These are phyloP conservation scores for Neosalanx taihuensis DNA, from an alignment of 2,797 vertebrate species.

Conservation along the genomic window DNA sequence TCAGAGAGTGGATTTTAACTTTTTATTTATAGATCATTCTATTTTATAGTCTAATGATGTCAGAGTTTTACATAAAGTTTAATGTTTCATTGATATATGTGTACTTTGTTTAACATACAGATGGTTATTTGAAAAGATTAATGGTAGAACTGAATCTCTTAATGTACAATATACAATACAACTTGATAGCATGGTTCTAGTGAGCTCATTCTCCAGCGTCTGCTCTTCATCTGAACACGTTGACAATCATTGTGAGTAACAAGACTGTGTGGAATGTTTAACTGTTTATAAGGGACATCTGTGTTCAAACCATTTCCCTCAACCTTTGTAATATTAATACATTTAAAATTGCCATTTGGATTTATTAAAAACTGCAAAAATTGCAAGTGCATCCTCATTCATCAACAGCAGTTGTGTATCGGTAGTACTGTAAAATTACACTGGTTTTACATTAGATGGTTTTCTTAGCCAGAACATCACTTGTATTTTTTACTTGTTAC, in stretches of 20 bases:
- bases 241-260: slow-evolving; percentile 56
- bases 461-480: slow-evolving; percentile 23
- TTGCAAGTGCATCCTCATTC: slow-evolving; percentile 17
- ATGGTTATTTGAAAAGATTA: slow-evolving; percentile 44
- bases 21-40: slow-evolving; percentile 61
- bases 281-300: slow-evolving; percentile 22
- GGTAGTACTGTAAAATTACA: slow-evolving; percentile 24
- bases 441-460: slow-evolving; percentile 27
- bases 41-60: slow-evolving; percentile 60
- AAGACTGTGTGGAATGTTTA: slow-evolving; percentile 30
- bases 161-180: slow-evolving; percentile 21
- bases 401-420: slow-evolving; percentile 27
- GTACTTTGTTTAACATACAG: slow-evolving; percentile 36
- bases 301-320: slow-evolving; percentile 10
- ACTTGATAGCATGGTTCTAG: slow-evolving; percentile 14
- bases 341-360: slow-evolving; percentile 12
- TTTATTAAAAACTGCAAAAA: slow-evolving; percentile 17
- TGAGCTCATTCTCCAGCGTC: slow-evolving; percentile 13
- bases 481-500: slow-evolving; percentile 25
- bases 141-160: slow-evolving; percentile 29
- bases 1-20: slow-evolving; percentile 34
- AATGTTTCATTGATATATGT: slow-evolving; percentile 50
- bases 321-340: slow-evolving; percentile 16
- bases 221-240: slow-evolving; percentile 43
- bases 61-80: slow-evolving; percentile 58